phyloP scores from a whole-genome alignment of 2,888 invertebrate genomes.

The Pseudococcus jackbeardsleyi region DNA sequence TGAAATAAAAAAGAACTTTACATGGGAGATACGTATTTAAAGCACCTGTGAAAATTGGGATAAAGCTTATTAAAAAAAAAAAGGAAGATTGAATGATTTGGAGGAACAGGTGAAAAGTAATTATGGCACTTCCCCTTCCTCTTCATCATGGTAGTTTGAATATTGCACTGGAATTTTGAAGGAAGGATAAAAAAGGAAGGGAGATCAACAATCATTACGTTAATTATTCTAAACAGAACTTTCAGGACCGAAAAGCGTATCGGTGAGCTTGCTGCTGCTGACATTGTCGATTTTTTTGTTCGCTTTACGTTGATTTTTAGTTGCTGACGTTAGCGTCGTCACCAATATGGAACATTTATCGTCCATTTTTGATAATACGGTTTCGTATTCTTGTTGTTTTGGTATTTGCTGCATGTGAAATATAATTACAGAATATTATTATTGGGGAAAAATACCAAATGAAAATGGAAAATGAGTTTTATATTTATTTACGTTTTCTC shows the following conservation, averaged over 20 bases:
- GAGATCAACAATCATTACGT: neutral
- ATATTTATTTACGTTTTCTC: neutral
- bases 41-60: neutral
- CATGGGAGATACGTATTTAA: neutral
- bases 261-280: slow-evolving; percentile 44
- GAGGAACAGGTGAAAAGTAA: neutral
- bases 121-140: neutral
- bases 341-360: slow-evolving; percentile 48
- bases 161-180: too few species aligned
- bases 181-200: neutral
- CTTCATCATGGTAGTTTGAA: neutral
- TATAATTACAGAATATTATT: neutral
- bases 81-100: neutral
- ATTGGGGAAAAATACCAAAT: neutral
- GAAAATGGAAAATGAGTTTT: neutral
- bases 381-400: slow-evolving; percentile 21
- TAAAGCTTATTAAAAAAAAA: neutral
- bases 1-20: neutral
- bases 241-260: slow-evolving; percentile 57
- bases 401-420: neutral
- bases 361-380: slow-evolving; percentile 8
- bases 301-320: slow-evolving; percentile 29
- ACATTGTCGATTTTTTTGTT: slow-evolving; percentile 51
- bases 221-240: slow-evolving; percentile 42
- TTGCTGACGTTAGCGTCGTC: neutral